Conservation (phyloP, 2,888 invertebrate genomes). For the Hydropsyche betteni region DNA sequence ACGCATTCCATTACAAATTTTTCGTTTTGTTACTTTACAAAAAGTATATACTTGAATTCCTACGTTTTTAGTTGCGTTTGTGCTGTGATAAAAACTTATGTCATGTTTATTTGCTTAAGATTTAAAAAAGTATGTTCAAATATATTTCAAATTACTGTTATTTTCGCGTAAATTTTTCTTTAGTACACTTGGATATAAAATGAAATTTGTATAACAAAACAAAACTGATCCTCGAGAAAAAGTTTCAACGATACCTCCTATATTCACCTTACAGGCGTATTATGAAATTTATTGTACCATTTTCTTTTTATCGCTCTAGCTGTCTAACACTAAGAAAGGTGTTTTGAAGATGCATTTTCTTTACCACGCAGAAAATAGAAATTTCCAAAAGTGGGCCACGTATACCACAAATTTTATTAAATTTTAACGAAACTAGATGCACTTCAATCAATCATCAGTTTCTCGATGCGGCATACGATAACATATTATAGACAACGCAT, state of each 20-base stretch:
- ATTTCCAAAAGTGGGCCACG: no score
- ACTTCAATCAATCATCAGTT: no score
- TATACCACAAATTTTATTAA: no score
- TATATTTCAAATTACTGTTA: not conserved
- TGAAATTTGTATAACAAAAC: not conserved
- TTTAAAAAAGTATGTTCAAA: no score
- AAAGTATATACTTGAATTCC: not conserved
- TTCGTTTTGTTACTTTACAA: constrained; percentile 24
- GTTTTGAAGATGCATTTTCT: no score
- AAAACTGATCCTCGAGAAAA: constrained; percentile 6
- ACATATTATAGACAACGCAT: no score
- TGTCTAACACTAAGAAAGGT: not conserved
- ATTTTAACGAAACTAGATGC: no score
- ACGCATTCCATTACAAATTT: constrained; percentile 49
- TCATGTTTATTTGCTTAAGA: no score
- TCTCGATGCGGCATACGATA: no score
- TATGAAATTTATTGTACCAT: constrained; percentile 27
- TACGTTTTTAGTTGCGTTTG: not conserved
- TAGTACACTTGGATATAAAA: not conserved
- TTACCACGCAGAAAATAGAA: no score
- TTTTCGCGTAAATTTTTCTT: not conserved
- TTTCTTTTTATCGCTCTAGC: constrained; percentile 4
- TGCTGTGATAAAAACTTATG: no score
- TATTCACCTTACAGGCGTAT: constrained; percentile 1
- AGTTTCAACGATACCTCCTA: constrained; percentile 26